A percentile compares a stretch with the other conserved stretches of the same genome.
These are phyloP conservation scores for Heliornis fulica DNA, from an alignment of 2,113 vertebrate genomes.

Conservation along the genomic window DNA sequence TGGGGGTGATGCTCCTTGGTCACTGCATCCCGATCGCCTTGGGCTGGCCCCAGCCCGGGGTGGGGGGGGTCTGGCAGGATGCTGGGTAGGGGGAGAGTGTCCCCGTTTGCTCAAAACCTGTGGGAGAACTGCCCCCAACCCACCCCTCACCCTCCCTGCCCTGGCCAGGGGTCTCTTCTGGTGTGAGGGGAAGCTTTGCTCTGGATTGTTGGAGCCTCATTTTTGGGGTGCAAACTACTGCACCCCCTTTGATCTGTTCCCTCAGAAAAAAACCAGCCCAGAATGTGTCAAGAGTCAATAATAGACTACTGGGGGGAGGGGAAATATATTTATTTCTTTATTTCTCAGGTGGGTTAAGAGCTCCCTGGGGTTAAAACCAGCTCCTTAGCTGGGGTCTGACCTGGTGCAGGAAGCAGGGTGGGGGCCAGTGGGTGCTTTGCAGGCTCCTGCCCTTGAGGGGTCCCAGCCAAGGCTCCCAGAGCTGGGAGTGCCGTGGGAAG, in stretches of 20 bases:
- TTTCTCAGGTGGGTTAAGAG: accelerated
- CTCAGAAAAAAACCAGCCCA: neutral
- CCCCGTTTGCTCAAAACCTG: neutral
- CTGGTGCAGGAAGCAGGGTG: accelerated
- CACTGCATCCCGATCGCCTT: accelerated
- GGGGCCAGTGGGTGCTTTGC: accelerated
- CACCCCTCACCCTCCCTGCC: too few species aligned
- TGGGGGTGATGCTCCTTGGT: neutral
- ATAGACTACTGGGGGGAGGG: neutral
- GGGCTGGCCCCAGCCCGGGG: neutral
- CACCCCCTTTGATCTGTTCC: too few species aligned
- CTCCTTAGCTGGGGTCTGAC: neutral
- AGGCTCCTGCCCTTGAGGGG: neutral
- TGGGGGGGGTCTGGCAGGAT: accelerated
- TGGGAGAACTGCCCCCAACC: neutral
- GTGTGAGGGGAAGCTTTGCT: neutral
- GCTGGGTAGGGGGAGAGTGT: accelerated
- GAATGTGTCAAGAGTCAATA: neutral
- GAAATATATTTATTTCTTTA: neutral
- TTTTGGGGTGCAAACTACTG: neutral
- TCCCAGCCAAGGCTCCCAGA: accelerated
- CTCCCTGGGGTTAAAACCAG: accelerated
- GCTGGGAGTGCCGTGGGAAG: accelerated
- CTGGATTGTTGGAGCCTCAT: neutral
- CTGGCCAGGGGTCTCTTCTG: neutral